These are phyloP conservation scores for Acleris holmiana DNA, from an alignment of 2,888 invertebrate species.

Conservation along the genomic window DNA sequence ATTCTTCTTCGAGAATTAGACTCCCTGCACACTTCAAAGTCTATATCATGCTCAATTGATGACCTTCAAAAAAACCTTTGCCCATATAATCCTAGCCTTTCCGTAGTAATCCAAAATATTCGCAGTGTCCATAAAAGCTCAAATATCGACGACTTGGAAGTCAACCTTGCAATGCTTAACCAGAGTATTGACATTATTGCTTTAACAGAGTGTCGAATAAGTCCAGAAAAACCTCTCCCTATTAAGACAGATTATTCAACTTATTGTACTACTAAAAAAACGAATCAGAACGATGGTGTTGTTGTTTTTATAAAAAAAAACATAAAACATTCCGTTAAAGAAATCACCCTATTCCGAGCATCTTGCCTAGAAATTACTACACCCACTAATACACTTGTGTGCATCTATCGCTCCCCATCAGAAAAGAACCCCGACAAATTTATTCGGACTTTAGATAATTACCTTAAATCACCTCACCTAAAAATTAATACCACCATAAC, in stretches of 20 bases:
- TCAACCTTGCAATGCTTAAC: not conserved
- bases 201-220: not conserved
- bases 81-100: not conserved
- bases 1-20: not conserved
- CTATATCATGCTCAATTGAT: not conserved
- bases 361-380: slow-evolving; percentile 32
- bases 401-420: slow-evolving; percentile 31
- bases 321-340: slow-evolving; percentile 25
- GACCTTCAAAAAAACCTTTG: not conserved
- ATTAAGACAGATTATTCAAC: slow-evolving; percentile 15
- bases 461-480: not conserved
- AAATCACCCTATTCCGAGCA: slow-evolving; percentile 20
- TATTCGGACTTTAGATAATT: slow-evolving; percentile 10
- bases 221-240: not conserved
- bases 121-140: not conserved
- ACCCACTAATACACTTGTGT: slow-evolving; percentile 11
- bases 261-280: slow-evolving; percentile 27
- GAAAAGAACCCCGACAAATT: slow-evolving; percentile 26
- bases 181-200: not conserved
- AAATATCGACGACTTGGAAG: not conserved
- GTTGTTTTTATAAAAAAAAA: slow-evolving; percentile 28
- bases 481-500: slow-evolving; percentile 18
- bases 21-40: not conserved
- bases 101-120: not conserved
- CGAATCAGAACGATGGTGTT: slow-evolving; percentile 37